Percentiles rank a stretch among this genome's conserved stretches.
These are phyloP conservation scores for Simalia tracyae DNA, from an alignment of 2,797 vertebrate species.

Conservation along the genomic window DNA sequence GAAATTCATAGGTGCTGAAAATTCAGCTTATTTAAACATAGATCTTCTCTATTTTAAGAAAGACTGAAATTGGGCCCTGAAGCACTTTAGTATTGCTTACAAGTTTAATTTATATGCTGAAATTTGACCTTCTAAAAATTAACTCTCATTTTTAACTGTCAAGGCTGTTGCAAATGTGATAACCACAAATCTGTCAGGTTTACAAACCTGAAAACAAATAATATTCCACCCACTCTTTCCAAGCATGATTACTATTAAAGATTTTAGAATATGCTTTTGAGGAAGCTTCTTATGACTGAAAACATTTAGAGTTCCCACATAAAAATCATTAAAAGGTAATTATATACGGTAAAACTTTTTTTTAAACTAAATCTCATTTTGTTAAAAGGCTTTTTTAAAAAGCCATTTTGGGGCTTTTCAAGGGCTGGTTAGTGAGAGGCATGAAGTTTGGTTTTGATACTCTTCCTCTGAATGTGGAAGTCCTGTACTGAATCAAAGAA, in stretches of 20 bases:
- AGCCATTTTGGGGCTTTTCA: neutral
- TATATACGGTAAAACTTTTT: neutral
- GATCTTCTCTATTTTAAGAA: neutral
- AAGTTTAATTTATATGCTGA: conserved; percentile 5
- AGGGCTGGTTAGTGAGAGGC: neutral
- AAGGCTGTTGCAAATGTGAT: neutral
- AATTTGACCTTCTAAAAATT: conserved; percentile 16
- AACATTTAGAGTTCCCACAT: neutral
- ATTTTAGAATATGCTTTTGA: neutral
- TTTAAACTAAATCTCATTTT: neutral
- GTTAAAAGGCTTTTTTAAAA: neutral
- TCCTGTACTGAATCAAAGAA: neutral
- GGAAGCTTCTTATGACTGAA: neutral
- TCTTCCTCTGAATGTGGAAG: neutral
- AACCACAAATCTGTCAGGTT: neutral
- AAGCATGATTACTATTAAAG: neutral
- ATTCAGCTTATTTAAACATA: neutral
- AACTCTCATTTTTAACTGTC: conserved; percentile 10
- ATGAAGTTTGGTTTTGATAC: neutral
- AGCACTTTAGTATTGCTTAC: neutral
- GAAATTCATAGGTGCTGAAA: neutral
- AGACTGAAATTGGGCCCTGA: neutral
- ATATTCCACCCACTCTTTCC: neutral
- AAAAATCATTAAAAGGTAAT: neutral
- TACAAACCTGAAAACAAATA: neutral